Evolutionary conservation across 92 coral and sea anemone genomes (phyloP), one percentile per base, ranked within the genome.

Genomic region (Pocillopora meandrina): DNA sequence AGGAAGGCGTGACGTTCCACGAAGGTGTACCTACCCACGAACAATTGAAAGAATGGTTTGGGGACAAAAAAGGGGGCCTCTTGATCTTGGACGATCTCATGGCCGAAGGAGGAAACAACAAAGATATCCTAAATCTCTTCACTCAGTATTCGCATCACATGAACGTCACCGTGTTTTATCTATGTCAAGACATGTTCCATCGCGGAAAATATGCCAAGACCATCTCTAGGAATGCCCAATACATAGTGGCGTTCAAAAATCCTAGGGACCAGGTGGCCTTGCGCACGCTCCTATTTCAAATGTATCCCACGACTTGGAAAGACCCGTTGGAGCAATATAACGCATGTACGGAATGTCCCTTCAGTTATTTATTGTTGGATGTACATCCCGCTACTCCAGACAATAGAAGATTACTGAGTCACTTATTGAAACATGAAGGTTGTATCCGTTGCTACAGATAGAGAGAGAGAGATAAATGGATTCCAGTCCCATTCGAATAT

Each of bases 21-120:
- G n/a, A n/a, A n/a, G n/a, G n/a, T n/a, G n/a, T n/a, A n/a, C n/a
- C n/a, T n/a, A n/a, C n/a, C n/a, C n/a, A n/a, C n/a, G n/a, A n/a
- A n/a, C n/a, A n/a, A n/a, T n/a, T n/a, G n/a, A n/a, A n/a, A n/a
- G n/a, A n/a, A n/a, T n/a, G n/a, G n/a, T n/a, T n/a, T n/a, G n/a
- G n/a, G n/a, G n/a, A n/a, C n/a, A n/a, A n/a, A n/a, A n/a, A n/a
- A n/a, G n/a, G n/a, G n/a, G n/a, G n/a, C n/a, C n/a, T n/a, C n/a
- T n/a, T n/a, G n/a, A n/a, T 87, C 16, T 72, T 87, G 81, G 90
- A 87, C 60, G 90, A 81, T 73, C 67, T 81, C 66, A 87, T 87
- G 82, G 80, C 59, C 0, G 90, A 81, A 52, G 90, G 86, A 7
- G 87, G 87, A 12, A 58, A 81, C 66, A 82, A 87, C 72, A 72